Conservation (phyloP, 2,797 vertebrate species). For the Pseudomugil tenellus region DNA sequence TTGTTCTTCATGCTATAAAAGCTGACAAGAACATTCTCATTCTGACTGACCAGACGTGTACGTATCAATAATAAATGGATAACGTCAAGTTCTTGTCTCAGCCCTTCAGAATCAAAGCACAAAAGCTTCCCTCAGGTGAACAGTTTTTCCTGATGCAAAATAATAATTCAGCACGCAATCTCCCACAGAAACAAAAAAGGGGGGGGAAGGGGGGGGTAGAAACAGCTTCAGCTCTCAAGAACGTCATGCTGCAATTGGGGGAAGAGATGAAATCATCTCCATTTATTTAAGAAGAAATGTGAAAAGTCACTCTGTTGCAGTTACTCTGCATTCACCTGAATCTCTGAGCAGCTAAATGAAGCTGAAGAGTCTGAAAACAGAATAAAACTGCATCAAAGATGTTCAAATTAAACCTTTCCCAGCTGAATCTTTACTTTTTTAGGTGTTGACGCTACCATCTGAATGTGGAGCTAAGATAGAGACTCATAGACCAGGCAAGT, state of each 20-base stretch:
- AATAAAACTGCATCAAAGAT: not conserved
- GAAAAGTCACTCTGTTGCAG: not conserved
- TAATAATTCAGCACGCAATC: not conserved
- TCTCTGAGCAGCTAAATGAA: not conserved
- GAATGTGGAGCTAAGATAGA: too few species aligned
- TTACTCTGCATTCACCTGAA: not conserved
- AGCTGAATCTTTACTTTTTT: too few species aligned
- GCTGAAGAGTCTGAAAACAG: not conserved
- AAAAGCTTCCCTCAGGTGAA: not conserved
- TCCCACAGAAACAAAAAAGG: not conserved
- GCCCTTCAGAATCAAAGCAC: slow-evolving; percentile 10
- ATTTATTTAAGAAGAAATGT: not conserved
- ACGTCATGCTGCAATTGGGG: not conserved
- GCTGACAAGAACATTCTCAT: not conserved
- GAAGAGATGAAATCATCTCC: not conserved
- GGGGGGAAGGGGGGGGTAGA: rapidly evolving
- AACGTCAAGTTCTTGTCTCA: not conserved
- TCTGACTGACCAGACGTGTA: slow-evolving; percentile 2
- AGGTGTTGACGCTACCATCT: too few species aligned
- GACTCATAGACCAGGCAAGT: too few species aligned
- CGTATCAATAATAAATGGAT: not conserved
- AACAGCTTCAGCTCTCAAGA: not conserved
- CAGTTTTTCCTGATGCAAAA: slow-evolving; percentile 16
- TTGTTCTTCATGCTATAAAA: not conserved
- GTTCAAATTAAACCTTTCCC: not conserved